phyloP scores from a whole-genome alignment of 2,888 invertebrate species.

The Aleiodes testaceus region DNA sequence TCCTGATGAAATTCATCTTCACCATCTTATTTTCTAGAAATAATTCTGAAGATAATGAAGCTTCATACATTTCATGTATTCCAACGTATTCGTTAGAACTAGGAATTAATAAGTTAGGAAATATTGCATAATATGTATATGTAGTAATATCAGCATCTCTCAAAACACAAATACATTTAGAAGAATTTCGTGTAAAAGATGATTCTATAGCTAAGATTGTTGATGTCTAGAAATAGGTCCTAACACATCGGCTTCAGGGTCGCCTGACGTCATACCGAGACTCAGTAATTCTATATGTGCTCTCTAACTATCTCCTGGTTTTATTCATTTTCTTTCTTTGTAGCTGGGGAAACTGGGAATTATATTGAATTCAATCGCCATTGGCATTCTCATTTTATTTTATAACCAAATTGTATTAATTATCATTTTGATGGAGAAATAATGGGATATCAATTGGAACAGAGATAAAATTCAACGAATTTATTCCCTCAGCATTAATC shows the following conservation, averaged over 20 bases:
- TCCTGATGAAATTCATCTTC: slow-evolving; percentile 28
- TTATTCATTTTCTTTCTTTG: not conserved
- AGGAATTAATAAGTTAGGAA: not conserved
- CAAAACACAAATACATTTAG: not conserved
- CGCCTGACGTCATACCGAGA: slow-evolving; percentile 54
- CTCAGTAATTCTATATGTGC: slow-evolving; percentile 35
- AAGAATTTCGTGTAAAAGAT: slow-evolving; percentile 24
- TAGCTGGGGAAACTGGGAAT: too few species aligned
- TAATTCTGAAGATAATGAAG: not conserved
- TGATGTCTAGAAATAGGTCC: slow-evolving; percentile 55
- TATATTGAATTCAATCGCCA: not conserved
- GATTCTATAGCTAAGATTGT: slow-evolving; percentile 26
- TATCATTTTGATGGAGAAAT: too few species aligned
- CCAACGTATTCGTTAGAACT: not conserved
- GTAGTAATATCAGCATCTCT: not conserved
- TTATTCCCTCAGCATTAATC: too few species aligned
- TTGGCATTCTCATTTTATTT: not conserved
- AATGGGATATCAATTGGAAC: too few species aligned
- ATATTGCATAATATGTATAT: slow-evolving; percentile 9
- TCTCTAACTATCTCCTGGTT: not conserved
- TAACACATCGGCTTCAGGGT: slow-evolving; percentile 53
- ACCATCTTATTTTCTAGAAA: slow-evolving; percentile 1
- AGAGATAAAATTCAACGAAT: too few species aligned
- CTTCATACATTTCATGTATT: not conserved
- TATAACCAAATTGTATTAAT: not conserved